These are phyloP conservation scores for Onthophagus sagittarius DNA, from an alignment of 2,888 invertebrate genomes.

Conservation along the genomic window DNA sequence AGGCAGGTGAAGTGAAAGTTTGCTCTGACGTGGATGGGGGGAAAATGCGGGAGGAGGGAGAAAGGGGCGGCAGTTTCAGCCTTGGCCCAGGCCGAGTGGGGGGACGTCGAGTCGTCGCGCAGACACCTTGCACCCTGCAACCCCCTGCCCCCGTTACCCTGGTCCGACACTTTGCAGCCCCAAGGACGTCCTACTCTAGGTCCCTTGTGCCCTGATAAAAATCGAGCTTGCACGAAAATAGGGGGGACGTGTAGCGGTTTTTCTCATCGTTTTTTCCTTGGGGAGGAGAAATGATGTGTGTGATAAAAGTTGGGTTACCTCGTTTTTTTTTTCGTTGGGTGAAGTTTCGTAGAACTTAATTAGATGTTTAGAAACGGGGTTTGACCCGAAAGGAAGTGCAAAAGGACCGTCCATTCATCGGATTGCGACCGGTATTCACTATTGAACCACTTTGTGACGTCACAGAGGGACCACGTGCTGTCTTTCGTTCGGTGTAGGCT, in stretches of 20 bases:
- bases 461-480: not conserved
- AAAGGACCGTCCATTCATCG: not conserved
- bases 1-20: conserved; percentile 29
- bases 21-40: conserved; percentile 11
- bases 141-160: conserved; percentile 32
- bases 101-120: conserved; percentile 48
- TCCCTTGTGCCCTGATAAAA: not conserved
- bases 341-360: too few species aligned
- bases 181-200: not conserved
- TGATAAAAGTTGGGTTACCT: too few species aligned
- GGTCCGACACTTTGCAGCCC: not conserved
- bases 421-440: not conserved
- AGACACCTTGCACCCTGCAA: conserved; percentile 53
- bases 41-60: conserved; percentile 25
- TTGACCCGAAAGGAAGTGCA: too few species aligned
- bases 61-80: conserved; percentile 28
- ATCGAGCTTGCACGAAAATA: not conserved
- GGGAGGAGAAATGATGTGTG: too few species aligned
- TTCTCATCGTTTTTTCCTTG: too few species aligned
- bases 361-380: too few species aligned
- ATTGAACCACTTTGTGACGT: not conserved
- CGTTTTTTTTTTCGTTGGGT: too few species aligned
- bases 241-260: not conserved
- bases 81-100: conserved; percentile 34
- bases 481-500: not conserved